These are phyloP conservation scores for Mola mola DNA, from an alignment of 2,113 vertebrate species.

Conservation along the genomic window DNA sequence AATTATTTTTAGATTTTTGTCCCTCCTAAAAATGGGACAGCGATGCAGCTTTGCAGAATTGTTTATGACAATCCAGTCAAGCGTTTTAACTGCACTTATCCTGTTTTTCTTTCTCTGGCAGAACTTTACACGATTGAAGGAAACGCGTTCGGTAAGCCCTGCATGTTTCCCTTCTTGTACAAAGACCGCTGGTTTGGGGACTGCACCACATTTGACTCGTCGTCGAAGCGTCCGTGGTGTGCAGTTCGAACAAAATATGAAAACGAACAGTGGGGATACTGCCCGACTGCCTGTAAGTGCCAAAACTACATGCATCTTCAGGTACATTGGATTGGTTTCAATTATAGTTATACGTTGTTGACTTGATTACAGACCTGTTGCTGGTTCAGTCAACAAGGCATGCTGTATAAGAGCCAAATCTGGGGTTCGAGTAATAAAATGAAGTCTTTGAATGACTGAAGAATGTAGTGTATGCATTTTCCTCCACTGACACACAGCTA, in stretches of 20 bases:
- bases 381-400: not conserved
- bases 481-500: constrained; percentile 58
- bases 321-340: no score
- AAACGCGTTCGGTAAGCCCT: constrained; percentile 88
- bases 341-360: not conserved
- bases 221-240: constrained; percentile 86
- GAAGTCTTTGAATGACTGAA: not conserved
- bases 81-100: no score
- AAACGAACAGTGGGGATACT: constrained; percentile 86
- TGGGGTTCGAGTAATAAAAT: not conserved
- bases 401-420: not conserved
- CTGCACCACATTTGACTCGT: constrained; percentile 83
- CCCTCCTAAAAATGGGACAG: no score
- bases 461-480: not conserved
- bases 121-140: constrained; percentile 87
- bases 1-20: no score
- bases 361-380: not conserved
- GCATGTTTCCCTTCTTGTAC: constrained; percentile 92
- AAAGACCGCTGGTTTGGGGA: constrained; percentile 86
- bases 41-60: not conserved
- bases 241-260: constrained; percentile 82
- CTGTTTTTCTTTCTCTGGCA: constrained; percentile 65
- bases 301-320: not conserved
- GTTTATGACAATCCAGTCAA: not conserved
- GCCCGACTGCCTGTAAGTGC: constrained; percentile 87